Evolutionary conservation across 2,797 vertebrate genomes (phyloP).

Genomic region (Pseudochaenichthys georgianus): DNA sequence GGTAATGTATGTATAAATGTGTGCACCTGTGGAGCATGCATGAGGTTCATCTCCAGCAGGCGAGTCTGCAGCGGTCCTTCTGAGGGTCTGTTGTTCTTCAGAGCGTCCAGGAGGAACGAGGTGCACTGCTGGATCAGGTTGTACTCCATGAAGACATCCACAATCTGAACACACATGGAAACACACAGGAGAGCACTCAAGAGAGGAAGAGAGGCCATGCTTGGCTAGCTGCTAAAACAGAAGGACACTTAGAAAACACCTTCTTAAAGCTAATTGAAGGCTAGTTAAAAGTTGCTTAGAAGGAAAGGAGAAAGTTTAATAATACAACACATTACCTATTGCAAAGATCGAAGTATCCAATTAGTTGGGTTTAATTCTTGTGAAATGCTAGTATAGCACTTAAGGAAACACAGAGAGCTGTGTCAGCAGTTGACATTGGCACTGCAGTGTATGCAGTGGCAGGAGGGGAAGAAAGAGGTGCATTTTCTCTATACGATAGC

Average conservation of each 20-base stretch:
- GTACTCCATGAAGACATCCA: slow-evolving; percentile 99
- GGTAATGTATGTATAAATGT: neutral
- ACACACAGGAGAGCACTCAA: slow-evolving; percentile 20
- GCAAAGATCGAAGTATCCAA: neutral
- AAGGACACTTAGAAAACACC: neutral
- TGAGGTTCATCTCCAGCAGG: slow-evolving; percentile 97
- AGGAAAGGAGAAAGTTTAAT: slow-evolving; percentile 4
- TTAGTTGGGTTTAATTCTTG: slow-evolving; percentile 20
- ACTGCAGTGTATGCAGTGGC: slow-evolving; percentile 41
- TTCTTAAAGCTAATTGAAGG: neutral
- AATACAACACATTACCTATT: slow-evolving; percentile 19
- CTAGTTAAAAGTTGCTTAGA: neutral
- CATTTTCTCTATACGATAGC: slow-evolving; percentile 51
- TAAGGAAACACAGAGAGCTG: slow-evolving; percentile 34
- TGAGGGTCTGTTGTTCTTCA: slow-evolving; percentile 97
- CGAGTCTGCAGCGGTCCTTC: slow-evolving; percentile 96
- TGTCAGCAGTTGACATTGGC: slow-evolving; percentile 54
- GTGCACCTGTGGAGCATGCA: slow-evolving; percentile 96
- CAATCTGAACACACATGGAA: slow-evolving; percentile 84
- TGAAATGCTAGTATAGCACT: slow-evolving; percentile 49
- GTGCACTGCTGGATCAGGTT: slow-evolving; percentile 98
- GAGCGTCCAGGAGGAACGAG: slow-evolving; percentile 94
- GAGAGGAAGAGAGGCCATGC: neutral
- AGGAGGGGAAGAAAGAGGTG: slow-evolving; percentile 47
- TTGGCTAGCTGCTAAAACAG: neutral